Evolutionary conservation across 2,113 vertebrate genomes (phyloP).

Genomic region (Spizaetus ornatus): DNA sequence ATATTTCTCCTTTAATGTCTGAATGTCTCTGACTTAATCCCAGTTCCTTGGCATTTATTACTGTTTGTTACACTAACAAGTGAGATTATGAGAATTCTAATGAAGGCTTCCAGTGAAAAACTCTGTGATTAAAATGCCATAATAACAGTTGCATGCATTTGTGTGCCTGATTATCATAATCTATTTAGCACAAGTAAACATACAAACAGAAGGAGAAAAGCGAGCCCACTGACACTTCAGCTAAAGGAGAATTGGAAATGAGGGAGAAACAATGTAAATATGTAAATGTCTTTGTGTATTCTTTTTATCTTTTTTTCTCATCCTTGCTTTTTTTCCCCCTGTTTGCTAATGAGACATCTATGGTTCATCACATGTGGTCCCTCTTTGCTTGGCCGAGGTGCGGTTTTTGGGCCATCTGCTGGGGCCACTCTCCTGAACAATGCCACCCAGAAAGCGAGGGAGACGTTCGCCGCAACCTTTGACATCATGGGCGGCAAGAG

Average conservation of each 20-base stretch:
- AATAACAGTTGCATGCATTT: slow-evolving; percentile 86
- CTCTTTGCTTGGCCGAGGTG: slow-evolving; percentile 66
- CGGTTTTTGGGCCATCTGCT: slow-evolving; percentile 78
- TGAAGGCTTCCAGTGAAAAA: slow-evolving; percentile 85
- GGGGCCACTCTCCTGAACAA: slow-evolving; percentile 68
- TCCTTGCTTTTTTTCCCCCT: slow-evolving; percentile 38
- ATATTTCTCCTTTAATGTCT: slow-evolving; percentile 81
- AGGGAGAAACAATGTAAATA: slow-evolving; percentile 79
- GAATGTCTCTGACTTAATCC: slow-evolving; percentile 81
- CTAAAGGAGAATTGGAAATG: slow-evolving; percentile 77
- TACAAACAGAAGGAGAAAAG: slow-evolving; percentile 84
- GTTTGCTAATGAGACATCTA: slow-evolving; percentile 76
- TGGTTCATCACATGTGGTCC: slow-evolving; percentile 69
- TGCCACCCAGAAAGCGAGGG: slow-evolving; percentile 70
- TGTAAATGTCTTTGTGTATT: slow-evolving; percentile 80
- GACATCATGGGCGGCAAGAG: slow-evolving; percentile 52
- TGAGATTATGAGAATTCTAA: slow-evolving; percentile 94
- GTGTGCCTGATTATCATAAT: slow-evolving; percentile 91
- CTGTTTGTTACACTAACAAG: slow-evolving; percentile 88
- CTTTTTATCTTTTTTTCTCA: slow-evolving; percentile 76
- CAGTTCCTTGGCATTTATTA: slow-evolving; percentile 85
- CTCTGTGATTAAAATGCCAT: slow-evolving; percentile 89
- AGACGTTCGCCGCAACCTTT: slow-evolving; percentile 67
- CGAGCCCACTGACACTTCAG: slow-evolving; percentile 68
- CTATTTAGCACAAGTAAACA: slow-evolving; percentile 92